A percentile compares a stretch with the other conserved stretches of the same genome.
phyloP scores from a whole-genome alignment of 2,113 vertebrate genomes.

The Phoenicopterus ruber region DNA sequence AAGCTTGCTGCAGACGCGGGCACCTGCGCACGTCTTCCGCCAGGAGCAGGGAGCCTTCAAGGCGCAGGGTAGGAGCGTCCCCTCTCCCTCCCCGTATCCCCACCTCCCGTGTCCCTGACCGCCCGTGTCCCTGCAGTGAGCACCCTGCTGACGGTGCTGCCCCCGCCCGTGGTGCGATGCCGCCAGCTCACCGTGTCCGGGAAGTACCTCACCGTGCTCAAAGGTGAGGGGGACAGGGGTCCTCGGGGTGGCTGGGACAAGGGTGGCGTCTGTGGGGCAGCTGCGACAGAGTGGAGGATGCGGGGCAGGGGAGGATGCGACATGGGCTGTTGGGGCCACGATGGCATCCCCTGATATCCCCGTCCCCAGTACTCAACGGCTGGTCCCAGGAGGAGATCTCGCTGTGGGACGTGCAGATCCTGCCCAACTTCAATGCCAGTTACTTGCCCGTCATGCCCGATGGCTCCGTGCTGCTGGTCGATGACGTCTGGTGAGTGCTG shows the following conservation, averaged over 20 bases:
- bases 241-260: background rate
- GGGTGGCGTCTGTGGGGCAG: background rate
- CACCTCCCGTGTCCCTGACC: background rate
- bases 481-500: conserved; percentile 82
- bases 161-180: conserved; percentile 83
- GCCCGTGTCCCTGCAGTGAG: conserved; percentile 74
- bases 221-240: conserved; percentile 66
- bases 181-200: conserved; percentile 85
- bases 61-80: conserved; percentile 74
- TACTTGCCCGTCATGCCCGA: conserved; percentile 91
- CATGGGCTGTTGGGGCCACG: rapidly evolving
- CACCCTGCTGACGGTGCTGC: conserved; percentile 83
- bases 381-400: conserved; percentile 85
- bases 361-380: conserved; percentile 79
- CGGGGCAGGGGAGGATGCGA: too few relatives aligned
- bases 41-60: conserved; percentile 84
- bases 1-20: conserved; percentile 81
- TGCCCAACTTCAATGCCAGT: conserved; percentile 87
- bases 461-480: conserved; percentile 85
- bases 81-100: background rate
- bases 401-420: conserved; percentile 80
- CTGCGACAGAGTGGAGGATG: background rate
- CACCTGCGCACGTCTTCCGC: conserved; percentile 81
- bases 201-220: conserved; percentile 84
- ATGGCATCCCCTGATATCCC: background rate